A percentile compares a stretch with the other conserved stretches of the same genome.
phyloP scores from a whole-genome alignment of 2,888 invertebrate species.

The Coenonympha glycerion region DNA sequence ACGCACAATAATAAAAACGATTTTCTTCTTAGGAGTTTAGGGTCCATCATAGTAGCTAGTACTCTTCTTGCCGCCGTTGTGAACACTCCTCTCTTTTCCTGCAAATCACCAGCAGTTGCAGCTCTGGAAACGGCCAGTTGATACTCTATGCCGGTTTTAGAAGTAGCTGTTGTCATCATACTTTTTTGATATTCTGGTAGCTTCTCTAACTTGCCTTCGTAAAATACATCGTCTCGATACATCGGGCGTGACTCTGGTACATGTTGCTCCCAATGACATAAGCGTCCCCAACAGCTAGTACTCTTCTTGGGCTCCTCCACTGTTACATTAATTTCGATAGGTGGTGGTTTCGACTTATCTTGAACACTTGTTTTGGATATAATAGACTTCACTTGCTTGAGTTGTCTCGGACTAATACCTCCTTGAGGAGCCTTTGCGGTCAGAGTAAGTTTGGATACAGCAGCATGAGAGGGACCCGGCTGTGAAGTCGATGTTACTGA shows the following conservation, averaged over 20 bases:
- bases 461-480: slow-evolving; percentile 48
- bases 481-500: slow-evolving; percentile 29
- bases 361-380: slow-evolving; percentile 46
- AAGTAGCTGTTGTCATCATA: slow-evolving; percentile 41
- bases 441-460: slow-evolving; percentile 48
- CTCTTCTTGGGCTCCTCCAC: slow-evolving; percentile 37
- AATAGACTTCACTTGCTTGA: slow-evolving; percentile 57
- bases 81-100: slow-evolving; percentile 54
- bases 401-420: slow-evolving; percentile 49
- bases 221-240: slow-evolving; percentile 68
- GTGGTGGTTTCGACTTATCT: slow-evolving; percentile 34
- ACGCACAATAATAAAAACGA: slow-evolving; percentile 50
- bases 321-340: slow-evolving; percentile 38
- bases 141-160: slow-evolving; percentile 62
- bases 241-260: slow-evolving; percentile 56
- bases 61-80: slow-evolving; percentile 61
- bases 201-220: slow-evolving; percentile 51
- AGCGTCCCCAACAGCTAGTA: slow-evolving; percentile 47
- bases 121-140: slow-evolving; percentile 65
- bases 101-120: slow-evolving; percentile 53
- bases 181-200: slow-evolving; percentile 61
- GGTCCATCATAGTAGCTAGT: slow-evolving; percentile 66
- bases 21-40: slow-evolving; percentile 45
- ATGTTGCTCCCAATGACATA: slow-evolving; percentile 59
- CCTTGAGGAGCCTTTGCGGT: slow-evolving; percentile 48